Base-by-base conservation (phyloP, 2,113 vertebrate genomes). In the Oreocharis arfaki region DNA sequence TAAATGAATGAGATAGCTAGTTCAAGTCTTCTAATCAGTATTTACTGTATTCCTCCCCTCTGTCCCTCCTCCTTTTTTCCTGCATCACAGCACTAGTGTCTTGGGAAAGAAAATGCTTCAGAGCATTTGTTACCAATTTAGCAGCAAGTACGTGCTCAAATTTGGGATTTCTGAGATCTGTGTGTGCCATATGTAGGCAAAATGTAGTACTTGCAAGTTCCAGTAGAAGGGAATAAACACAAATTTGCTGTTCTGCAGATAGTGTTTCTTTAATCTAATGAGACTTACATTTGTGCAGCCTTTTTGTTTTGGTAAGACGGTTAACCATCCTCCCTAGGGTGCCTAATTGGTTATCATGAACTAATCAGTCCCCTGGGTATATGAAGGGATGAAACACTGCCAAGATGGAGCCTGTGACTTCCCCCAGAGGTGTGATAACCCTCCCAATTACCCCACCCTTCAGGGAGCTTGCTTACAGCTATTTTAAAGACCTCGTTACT, bases 51-150 rank as follows among this genome's bases (percentile, higher is more conserved):
- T 93, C 39, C 39, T 94, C 37, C 56, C 44, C 16, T 82, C 42
- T 0, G 0, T 81, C 76, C 61, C 73, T 52, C 78, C 60, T 89
- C 59, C 55, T 61, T 77, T 92, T 75, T 75, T 84, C 74, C 84
- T 87, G 53, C 74, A 93, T 93, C 79, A 30, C 82, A 65, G 63
- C 57, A 37, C 81, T 95, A 64, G 65, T 86, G 67, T 84, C 90
- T 93, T 96, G 87, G 84, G 92, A 95, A 94, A 86, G 69, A 91
- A 95, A 94, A 85, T 79, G 56, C 75, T 97, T 90, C 46, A 52
- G 96, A 95, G 94, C 96, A 97, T 97, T 97, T 97, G 97, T 97
- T 97, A 96, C 87, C 89, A 97, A 96, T 97, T 97, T 97, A 97
- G 88, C 76, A 87, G 87, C 94, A 95, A 96, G 82, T 96, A 96